A percentile compares a stretch with the other conserved stretches of the same genome.
These are phyloP conservation scores for Mus spretus DNA, from an alignment of 2,797 vertebrate genomes.

Conservation along the genomic window DNA sequence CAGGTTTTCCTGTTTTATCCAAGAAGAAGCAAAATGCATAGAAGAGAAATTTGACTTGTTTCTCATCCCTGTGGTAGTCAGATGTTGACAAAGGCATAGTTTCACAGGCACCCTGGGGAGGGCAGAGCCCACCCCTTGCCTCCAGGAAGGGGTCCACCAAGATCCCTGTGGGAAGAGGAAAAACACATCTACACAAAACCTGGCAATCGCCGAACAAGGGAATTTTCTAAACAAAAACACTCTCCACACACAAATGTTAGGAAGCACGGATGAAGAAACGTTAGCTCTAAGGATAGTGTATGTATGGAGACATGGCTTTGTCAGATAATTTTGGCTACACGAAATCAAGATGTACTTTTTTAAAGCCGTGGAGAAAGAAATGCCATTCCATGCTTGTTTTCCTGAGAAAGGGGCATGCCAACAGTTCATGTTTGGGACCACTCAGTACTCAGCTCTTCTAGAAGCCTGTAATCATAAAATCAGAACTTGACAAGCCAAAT, in stretches of 20 bases:
- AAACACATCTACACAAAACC: slow-evolving; percentile 1
- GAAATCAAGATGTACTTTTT: slow-evolving; percentile 44
- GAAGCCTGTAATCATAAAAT: slow-evolving; percentile 33
- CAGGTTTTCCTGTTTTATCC: slow-evolving; percentile 50
- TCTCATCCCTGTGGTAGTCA: not conserved
- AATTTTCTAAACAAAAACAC: slow-evolving; percentile 44
- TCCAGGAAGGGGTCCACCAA: slow-evolving; percentile 27
- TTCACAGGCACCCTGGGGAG: slow-evolving; percentile 41
- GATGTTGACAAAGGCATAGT: slow-evolving; percentile 71
- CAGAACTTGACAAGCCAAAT: slow-evolving; percentile 35
- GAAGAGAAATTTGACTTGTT: slow-evolving; percentile 28
- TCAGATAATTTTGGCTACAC: slow-evolving; percentile 28
- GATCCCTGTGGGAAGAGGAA: slow-evolving; percentile 26
- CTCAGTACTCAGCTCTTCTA: slow-evolving; percentile 3
- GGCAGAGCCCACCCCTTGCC: not conserved
- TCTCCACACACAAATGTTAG: slow-evolving; percentile 20
- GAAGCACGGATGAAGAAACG: slow-evolving; percentile 11
- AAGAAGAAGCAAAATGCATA: slow-evolving; percentile 66
- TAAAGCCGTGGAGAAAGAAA: slow-evolving; percentile 48
- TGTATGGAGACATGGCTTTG: not conserved
- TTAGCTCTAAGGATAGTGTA: not conserved
- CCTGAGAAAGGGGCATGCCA: not conserved
- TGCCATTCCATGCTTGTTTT: slow-evolving; percentile 14
- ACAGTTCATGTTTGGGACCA: not conserved
- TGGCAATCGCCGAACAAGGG: not conserved